Conservation (phyloP, 2,888 invertebrate genomes). For the Eupsilia transversa region DNA sequence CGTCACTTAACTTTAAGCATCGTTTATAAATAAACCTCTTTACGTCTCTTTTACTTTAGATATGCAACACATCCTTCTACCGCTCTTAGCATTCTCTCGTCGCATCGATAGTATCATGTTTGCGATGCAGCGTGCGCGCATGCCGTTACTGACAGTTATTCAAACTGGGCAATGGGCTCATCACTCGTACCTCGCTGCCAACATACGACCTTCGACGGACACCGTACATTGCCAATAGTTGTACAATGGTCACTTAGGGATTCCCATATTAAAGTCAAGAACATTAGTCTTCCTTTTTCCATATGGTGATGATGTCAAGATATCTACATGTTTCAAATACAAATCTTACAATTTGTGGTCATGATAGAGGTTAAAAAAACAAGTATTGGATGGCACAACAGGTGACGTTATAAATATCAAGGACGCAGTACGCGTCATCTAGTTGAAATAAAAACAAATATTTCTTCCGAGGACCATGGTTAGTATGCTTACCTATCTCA, state of each 20-base stretch:
- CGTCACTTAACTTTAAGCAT: no score
- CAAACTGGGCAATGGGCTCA: slow-evolving; percentile 68
- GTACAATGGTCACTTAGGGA: slow-evolving; percentile 49
- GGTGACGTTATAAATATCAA: slow-evolving; percentile 11
- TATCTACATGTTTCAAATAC: slow-evolving; percentile 38
- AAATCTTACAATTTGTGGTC: slow-evolving; percentile 32
- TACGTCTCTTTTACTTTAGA: neutral
- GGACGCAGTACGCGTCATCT: slow-evolving; percentile 1
- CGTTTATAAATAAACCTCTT: no score
- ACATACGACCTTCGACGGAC: slow-evolving; percentile 33
- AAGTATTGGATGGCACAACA: neutral
- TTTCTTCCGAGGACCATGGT: neutral
- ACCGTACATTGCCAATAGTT: slow-evolving; percentile 20
- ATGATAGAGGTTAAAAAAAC: neutral
- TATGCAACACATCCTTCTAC: neutral
- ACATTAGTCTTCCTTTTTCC: slow-evolving; percentile 6
- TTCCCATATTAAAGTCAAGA: slow-evolving; percentile 30
- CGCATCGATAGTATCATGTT: slow-evolving; percentile 48
- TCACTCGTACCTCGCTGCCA: slow-evolving; percentile 35
- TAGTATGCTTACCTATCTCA: neutral
- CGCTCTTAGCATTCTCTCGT: slow-evolving; percentile 43
- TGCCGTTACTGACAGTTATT: slow-evolving; percentile 74
- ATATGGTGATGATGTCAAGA: slow-evolving; percentile 25
- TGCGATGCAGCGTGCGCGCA: slow-evolving; percentile 64
- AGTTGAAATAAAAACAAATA: neutral